phyloP scores from a whole-genome alignment of 2,797 vertebrate species.

The Crypturellus tataupa region DNA sequence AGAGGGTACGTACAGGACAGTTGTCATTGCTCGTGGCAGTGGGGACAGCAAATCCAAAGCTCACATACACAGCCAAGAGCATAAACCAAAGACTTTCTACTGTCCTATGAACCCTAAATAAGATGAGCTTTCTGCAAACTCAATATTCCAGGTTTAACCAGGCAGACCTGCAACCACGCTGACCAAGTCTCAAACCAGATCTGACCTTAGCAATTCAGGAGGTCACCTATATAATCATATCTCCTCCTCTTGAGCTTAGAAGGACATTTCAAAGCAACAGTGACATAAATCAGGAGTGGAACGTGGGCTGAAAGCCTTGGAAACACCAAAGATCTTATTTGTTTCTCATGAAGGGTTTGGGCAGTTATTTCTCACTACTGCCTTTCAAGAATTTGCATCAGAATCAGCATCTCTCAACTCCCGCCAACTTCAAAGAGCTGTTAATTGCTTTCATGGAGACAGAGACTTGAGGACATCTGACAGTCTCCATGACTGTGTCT shows the following conservation, averaged over 20 bases:
- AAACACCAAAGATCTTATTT: not conserved
- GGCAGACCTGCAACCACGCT: not conserved
- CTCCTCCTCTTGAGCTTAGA: not conserved
- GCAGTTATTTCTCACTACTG: not conserved
- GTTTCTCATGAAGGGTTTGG: not conserved
- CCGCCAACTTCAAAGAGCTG: not conserved
- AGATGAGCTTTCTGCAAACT: not conserved
- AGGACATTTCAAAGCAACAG: not conserved
- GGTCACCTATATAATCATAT: accelerated
- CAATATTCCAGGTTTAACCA: not conserved
- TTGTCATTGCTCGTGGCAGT: not conserved
- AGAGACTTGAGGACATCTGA: not conserved
- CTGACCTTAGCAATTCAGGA: not conserved
- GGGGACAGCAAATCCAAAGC: not conserved
- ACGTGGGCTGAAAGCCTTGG: not conserved
- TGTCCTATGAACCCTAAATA: not conserved
- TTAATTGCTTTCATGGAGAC: not conserved
- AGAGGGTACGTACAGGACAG: not conserved
- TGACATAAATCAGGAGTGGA: not conserved
- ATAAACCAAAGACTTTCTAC: not conserved
- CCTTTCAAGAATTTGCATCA: not conserved
- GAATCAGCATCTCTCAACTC: not conserved
- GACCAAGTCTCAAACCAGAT: not conserved
- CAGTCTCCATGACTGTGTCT: accelerated
- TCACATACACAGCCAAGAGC: not conserved